phyloP scores from a whole-genome alignment of 2,888 invertebrate species.

The Epinotia bilunana region DNA sequence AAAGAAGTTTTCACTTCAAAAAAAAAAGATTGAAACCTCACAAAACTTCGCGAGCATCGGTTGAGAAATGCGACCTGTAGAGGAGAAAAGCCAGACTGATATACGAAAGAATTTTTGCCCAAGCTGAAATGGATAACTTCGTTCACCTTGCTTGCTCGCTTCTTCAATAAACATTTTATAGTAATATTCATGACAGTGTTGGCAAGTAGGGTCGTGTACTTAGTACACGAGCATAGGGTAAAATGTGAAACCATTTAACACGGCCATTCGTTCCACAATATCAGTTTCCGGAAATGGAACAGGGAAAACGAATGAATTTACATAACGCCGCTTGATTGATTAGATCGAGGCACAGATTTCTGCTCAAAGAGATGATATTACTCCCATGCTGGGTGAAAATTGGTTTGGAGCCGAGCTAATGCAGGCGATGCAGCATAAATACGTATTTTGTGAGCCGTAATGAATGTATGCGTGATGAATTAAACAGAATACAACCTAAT shows the following conservation, averaged over 20 bases:
- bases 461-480: neutral
- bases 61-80: too few relatives aligned
- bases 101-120: too few relatives aligned
- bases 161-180: too few relatives aligned
- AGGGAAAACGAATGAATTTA: constrained; percentile 48
- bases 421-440: constrained; percentile 6
- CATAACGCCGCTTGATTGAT: constrained; percentile 60
- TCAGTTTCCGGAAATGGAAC: constrained; percentile 24
- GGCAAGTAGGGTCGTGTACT: too few relatives aligned
- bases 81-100: too few relatives aligned
- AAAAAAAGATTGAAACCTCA: too few relatives aligned
- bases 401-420: constrained; percentile 43
- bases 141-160: too few relatives aligned
- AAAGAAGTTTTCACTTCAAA: too few relatives aligned
- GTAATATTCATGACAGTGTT: too few relatives aligned
- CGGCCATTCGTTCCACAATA: constrained; percentile 16
- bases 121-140: too few relatives aligned
- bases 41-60: too few relatives aligned
- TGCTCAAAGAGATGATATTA: constrained; percentile 58
- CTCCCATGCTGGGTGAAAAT: constrained; percentile 56
- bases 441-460: neutral
- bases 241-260: neutral
- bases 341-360: constrained; percentile 58
- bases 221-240: neutral
- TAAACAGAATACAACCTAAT: neutral